Evolutionary conservation across 2,888 invertebrate genomes (phyloP), one percentile per base, ranked within the genome.

Genomic region (Agrochola lychnidis): DNA sequence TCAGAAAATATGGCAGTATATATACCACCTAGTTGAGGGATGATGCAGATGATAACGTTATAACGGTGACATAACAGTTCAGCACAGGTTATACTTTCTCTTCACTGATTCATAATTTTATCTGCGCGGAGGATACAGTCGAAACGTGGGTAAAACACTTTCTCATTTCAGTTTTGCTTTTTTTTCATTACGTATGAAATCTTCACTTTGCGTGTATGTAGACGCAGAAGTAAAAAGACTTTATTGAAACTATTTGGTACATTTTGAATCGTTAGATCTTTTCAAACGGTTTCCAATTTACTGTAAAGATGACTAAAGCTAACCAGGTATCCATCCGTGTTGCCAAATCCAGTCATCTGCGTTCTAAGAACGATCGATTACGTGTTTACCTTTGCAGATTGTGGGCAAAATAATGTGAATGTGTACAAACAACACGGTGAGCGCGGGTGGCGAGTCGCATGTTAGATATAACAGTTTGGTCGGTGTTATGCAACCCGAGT

Each of bases 401-500:
- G 92, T 92, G 92, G 89, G 91, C 91, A 92, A 84, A 93, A 93
- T 93, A 92, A 91, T 91, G 89, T 87, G 89, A 90, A 92, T 93
- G 92, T 94, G 92, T 94, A 93, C 92, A 95, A 94, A 94, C 91
- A 93, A 91, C 87, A 89, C 90, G 87, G 89, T 90, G 85, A 89
- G 89, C 86, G 89, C 86, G 85, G 87, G 89, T 89, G 89, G 87
- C 86, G 82, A 78, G 75, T 83, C 70, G 82, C 80, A 73, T 75
- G 78, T 76, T 78, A 78, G 79, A 75, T 79, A 85, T 90, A 89
- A 89, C 91, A 91, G 91, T 89, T 90, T 82, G 91, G 87, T 81
- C 86, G 90, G 86, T 92, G 93, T 95, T 95, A 94, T 95, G 95
- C 94, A 96, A 96, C 87, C 82, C 77, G 94, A 94, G 90, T 85